Base-by-base conservation (phyloP, 2,888 invertebrate genomes). In the Salpingus planirostris region DNA sequence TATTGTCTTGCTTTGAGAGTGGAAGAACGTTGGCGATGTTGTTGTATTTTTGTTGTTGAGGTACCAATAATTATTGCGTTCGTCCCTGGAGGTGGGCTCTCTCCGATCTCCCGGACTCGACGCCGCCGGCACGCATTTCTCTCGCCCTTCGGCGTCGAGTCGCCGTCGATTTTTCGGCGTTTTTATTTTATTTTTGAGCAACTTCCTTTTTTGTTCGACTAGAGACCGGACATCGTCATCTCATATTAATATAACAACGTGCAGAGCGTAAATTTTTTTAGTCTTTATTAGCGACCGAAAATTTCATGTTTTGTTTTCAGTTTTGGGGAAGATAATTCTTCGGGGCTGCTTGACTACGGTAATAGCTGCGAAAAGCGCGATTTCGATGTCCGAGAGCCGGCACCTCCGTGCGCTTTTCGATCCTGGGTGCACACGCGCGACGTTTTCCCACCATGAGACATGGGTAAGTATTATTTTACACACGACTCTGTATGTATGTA, bases 121-220 rank as follows among this genome's bases (percentile, higher is more conserved):
- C 22, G 5, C 5, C 8, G 8, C 18, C 5, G 8, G 18, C 8
- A 18, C n/a, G n/a, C n/a, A n/a, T n/a, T n/a, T n/a, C n/a, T n/a
- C n/a, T n/a, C n/a, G n/a, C n/a, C n/a, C n/a, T n/a, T n/a, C n/a
- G n/a, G n/a, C n/a, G n/a, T n/a, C 30, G 40, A 44, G 42, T 40
- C 42, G 23, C 21, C 34, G 32, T 39, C 37, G 38, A 24, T 40
- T 27, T n/a, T 40, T 40, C 33, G 40, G 36, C 36, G 33, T 33
- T 28, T 29, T 33, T n/a, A n/a, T 26, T 24, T 41, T 43, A 43
- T 50, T 46, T 46, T 57, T 57, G 55, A 57, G 57, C 59, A 57
- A 57, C 57, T 57, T 59, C 59, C 57, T 49, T 52, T n/a, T n/a
- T 48, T 28, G 36, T 42, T 41, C 33, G 42, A 47, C 46, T 40